Evolutionary conservation across 92 coral and sea anemone genomes (phyloP).

Genomic region (Epizoanthus scotinus): DNA sequence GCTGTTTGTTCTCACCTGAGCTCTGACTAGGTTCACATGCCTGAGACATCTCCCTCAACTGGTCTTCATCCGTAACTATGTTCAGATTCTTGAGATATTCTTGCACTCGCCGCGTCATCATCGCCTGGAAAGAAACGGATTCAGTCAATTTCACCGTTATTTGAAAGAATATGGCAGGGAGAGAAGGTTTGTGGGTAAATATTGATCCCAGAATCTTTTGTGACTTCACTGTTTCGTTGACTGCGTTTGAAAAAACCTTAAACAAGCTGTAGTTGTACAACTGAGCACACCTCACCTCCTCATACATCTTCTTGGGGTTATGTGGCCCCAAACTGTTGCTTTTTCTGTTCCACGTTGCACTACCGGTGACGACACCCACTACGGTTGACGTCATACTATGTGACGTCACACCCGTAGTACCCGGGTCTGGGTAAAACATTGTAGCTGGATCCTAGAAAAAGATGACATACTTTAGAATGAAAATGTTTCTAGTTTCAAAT

Average conservation of each 20-base stretch:
- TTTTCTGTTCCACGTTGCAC: constrained; percentile 82
- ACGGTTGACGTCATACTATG: constrained; percentile 89
- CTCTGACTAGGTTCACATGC: constrained; percentile 90
- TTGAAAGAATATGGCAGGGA: too few species aligned
- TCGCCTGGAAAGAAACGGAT: constrained; percentile 54
- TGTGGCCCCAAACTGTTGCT: constrained; percentile 71
- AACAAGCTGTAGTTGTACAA: not conserved
- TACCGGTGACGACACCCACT: constrained; percentile 88
- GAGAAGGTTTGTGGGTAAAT: too few species aligned
- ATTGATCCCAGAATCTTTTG: not conserved
- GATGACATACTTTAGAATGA: not conserved
- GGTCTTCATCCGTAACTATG: constrained; percentile 83
- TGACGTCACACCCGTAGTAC: constrained; percentile 70
- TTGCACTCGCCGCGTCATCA: constrained; percentile 91
- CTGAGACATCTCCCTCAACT: constrained; percentile 88
- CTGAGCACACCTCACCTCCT: constrained; percentile 77
- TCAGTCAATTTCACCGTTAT: too few species aligned
- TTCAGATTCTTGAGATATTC: constrained; percentile 72
- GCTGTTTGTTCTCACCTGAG: constrained; percentile 68
- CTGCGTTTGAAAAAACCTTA: not conserved
- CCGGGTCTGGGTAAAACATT: constrained; percentile 90
- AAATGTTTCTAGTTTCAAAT: not conserved
- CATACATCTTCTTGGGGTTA: constrained; percentile 90
- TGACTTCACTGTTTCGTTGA: not conserved
- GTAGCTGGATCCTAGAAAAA: constrained; percentile 72